These are phyloP conservation scores for Drosophila greeni DNA, from an alignment of 2,888 invertebrate genomes.

Conservation along the genomic window DNA sequence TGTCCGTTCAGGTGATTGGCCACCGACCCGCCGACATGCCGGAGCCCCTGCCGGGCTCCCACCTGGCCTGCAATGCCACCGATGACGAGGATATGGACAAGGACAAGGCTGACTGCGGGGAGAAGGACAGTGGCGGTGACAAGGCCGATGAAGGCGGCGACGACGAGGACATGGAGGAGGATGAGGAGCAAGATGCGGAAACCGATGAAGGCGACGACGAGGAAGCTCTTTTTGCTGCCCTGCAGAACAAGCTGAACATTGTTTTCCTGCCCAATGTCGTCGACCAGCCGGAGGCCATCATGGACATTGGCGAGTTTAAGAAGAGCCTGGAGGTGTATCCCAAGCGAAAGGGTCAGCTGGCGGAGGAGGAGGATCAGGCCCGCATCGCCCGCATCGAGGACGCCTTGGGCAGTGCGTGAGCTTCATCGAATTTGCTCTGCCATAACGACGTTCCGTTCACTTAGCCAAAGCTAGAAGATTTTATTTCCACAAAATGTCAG, in stretches of 20 bases:
- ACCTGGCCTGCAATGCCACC: not conserved
- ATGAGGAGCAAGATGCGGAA: constrained; percentile 12
- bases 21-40: constrained; percentile 42
- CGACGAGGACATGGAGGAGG: constrained; percentile 7
- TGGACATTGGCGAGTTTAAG: constrained; percentile 74
- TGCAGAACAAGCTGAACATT: constrained; percentile 69
- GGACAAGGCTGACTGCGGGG: constrained; percentile 3
- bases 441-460: constrained; percentile 5
- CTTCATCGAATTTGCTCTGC: too few relatives aligned
- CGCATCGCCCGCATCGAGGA: constrained; percentile 35
- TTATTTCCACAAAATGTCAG: not conserved
- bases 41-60: constrained; percentile 13
- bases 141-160: not conserved
- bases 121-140: not conserved
- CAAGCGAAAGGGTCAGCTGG: constrained; percentile 57
- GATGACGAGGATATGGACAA: constrained; percentile 3
- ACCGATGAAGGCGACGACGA: constrained; percentile 11
- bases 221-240: constrained; percentile 56
- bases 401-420: constrained; percentile 42
- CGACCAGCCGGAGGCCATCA: constrained; percentile 70
- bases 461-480: constrained; percentile 29
- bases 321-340: constrained; percentile 73
- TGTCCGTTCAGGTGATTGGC: constrained; percentile 77
- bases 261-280: constrained; percentile 67
- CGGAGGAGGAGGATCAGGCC: constrained; percentile 39